Conservation (phyloP, 2,888 invertebrate genomes). For the Megastigmus dorsalis region DNA sequence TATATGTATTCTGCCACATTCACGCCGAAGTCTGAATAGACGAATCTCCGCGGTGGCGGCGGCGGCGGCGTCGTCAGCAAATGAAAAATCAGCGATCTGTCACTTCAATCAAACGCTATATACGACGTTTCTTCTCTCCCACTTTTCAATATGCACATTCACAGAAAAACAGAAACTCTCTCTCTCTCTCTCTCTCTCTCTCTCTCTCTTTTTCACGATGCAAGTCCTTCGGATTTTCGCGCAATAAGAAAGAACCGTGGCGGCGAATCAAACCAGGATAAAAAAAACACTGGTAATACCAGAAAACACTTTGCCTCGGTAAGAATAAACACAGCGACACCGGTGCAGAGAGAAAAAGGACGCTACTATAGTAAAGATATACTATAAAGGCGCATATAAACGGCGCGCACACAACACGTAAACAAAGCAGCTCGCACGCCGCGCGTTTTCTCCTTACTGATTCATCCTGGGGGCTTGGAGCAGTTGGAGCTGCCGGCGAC, state of each 20-base stretch:
- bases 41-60: too few relatives aligned
- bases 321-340: neutral
- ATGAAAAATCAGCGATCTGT: neutral
- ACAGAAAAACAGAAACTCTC: neutral
- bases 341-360: too few relatives aligned
- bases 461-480: conserved; percentile 5
- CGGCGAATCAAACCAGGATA: too few relatives aligned
- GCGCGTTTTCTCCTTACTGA: conserved; percentile 24
- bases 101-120: neutral
- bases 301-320: too few relatives aligned
- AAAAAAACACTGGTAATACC: too few relatives aligned
- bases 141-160: neutral
- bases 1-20: neutral
- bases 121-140: too few relatives aligned
- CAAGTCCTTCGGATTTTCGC: neutral
- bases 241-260: neutral
- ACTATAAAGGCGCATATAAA: neutral
- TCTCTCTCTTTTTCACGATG: neutral
- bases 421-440: conserved; percentile 15
- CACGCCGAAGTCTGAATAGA: neutral
- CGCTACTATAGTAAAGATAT: too few relatives aligned
- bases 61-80: neutral
- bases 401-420: neutral
- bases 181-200: neutral
- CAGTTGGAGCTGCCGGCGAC: too few relatives aligned